Evolutionary conservation across 2,888 invertebrate genomes (phyloP).

Genomic region (Acanthoscelides obtectus): DNA sequence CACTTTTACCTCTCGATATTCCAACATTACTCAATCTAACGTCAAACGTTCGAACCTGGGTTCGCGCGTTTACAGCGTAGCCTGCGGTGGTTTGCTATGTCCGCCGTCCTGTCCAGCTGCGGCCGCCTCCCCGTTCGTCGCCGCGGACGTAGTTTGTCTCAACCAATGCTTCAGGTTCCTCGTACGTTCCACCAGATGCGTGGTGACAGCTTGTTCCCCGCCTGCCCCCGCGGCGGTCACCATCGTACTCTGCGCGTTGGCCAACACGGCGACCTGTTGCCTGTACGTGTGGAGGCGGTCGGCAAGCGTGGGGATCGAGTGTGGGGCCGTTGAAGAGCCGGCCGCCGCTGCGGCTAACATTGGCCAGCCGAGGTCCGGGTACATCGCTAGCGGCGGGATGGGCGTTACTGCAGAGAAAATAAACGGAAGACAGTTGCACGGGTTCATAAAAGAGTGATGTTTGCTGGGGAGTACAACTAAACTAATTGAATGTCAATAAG

Average conservation of each 20-base stretch:
- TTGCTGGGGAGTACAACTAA: too few species aligned
- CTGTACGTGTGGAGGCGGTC: constrained; percentile 55
- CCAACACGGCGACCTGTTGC: constrained; percentile 49
- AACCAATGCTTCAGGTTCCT: constrained; percentile 64
- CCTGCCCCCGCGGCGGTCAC: constrained; percentile 46
- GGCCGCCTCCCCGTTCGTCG: constrained; percentile 28
- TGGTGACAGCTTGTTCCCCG: constrained; percentile 51
- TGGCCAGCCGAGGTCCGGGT: constrained; percentile 55
- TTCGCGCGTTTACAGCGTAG: constrained; percentile 36
- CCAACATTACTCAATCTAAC: too few species aligned
- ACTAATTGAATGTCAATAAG: too few species aligned
- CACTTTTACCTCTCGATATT: too few species aligned
- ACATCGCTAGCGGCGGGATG: constrained; percentile 48
- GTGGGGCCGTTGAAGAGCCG: constrained; percentile 33
- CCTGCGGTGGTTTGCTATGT: neutral
- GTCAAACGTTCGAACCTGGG: too few species aligned
- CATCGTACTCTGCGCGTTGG: constrained; percentile 47
- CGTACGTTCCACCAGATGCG: constrained; percentile 61
- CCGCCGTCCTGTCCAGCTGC: constrained; percentile 13
- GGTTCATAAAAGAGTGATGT: too few species aligned
- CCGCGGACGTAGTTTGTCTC: constrained; percentile 49
- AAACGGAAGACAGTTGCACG: too few species aligned
- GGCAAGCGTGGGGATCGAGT: constrained; percentile 48
- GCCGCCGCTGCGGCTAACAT: constrained; percentile 39
- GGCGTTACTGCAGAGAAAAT: constrained; percentile 18